These are phyloP conservation scores for Tinamus guttatus DNA, from an alignment of 2,113 vertebrate species.

Conservation along the genomic window DNA sequence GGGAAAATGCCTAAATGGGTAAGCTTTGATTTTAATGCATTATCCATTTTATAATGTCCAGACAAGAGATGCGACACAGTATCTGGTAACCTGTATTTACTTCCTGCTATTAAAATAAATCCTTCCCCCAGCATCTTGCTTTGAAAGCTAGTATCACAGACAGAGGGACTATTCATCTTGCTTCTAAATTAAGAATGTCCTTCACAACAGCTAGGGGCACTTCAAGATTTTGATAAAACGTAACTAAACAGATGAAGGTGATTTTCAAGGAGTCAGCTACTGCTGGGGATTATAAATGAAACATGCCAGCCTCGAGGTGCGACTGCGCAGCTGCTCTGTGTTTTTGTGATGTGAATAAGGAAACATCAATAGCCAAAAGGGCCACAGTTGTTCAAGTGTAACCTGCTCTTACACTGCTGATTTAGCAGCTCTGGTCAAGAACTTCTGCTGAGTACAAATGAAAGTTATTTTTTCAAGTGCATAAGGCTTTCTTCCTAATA, in stretches of 20 bases:
- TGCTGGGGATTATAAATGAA: neutral
- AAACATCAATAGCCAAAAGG: neutral
- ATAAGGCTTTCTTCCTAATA: neutral
- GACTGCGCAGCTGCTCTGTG: neutral
- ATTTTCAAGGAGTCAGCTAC: neutral
- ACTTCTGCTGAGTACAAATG: neutral
- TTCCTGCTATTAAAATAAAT: neutral
- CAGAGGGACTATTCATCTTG: neutral
- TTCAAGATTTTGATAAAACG: neutral
- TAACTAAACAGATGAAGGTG: neutral
- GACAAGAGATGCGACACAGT: neutral
- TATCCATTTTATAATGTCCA: neutral
- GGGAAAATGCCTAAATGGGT: constrained; percentile 98
- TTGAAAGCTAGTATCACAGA: neutral
- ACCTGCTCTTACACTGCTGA: neutral
- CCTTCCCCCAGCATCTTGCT: neutral
- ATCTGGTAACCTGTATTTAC: neutral
- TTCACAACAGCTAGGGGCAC: neutral
- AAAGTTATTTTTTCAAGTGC: neutral
- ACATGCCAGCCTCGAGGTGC: neutral
- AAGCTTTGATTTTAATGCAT: constrained; percentile 55
- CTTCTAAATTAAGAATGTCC: neutral
- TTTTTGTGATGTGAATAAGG: neutral
- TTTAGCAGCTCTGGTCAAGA: neutral
- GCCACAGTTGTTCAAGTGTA: neutral